These are phyloP conservation scores for Plectropomus leopardus DNA, from an alignment of 2,113 vertebrate genomes.

Conservation along the genomic window DNA sequence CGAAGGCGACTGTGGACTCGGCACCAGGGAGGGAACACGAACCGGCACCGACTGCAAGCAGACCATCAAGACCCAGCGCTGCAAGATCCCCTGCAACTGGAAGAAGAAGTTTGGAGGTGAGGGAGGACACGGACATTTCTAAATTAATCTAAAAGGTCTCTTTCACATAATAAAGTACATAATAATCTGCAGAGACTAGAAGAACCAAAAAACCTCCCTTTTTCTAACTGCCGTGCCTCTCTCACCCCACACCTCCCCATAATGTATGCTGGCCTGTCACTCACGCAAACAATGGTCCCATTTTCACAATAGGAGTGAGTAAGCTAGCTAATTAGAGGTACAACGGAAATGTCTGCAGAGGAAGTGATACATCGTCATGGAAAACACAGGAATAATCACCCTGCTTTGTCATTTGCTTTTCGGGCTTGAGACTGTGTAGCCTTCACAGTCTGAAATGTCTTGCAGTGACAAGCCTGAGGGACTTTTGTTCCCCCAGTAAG, in stretches of 20 bases:
- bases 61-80: constrained; percentile 98
- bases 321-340: constrained; percentile 61
- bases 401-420: constrained; percentile 54
- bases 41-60: constrained; percentile 93
- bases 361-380: constrained; percentile 42
- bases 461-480: constrained; percentile 51
- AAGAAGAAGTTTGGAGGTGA: constrained; percentile 99
- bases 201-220: not conserved
- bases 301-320: constrained; percentile 52
- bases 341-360: constrained; percentile 47
- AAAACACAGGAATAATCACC: constrained; percentile 55
- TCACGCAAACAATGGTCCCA: constrained; percentile 56
- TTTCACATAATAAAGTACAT: not conserved
- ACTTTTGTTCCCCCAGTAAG: constrained; percentile 64
- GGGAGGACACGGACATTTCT: not conserved
- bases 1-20: constrained; percentile 94
- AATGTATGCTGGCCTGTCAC: constrained; percentile 45
- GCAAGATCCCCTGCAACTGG: constrained; percentile 99
- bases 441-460: constrained; percentile 55
- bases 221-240: constrained; percentile 4
- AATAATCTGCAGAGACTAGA: not conserved
- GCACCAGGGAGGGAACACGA: constrained; percentile 94
- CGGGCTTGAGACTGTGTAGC: constrained; percentile 37
- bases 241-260: not conserved
- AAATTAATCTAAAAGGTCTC: not conserved